Percentiles rank a stretch among this genome's conserved stretches.
Evolutionary conservation across 2,797 vertebrate species (phyloP).

Genomic region (Limosa lapponica): DNA sequence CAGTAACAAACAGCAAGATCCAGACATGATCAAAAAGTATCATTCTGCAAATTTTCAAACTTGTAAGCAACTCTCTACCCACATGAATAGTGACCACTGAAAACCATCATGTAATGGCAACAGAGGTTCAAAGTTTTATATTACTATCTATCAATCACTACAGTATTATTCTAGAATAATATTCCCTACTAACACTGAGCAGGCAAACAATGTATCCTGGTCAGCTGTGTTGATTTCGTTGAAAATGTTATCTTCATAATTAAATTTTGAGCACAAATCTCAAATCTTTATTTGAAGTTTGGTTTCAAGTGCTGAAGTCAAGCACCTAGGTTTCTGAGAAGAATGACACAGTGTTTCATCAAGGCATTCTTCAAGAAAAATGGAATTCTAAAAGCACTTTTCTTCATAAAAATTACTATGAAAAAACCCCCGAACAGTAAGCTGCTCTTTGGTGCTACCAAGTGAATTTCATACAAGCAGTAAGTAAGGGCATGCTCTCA

Average conservation of each 20-base stretch:
- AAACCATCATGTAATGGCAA: background rate
- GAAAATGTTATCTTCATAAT: background rate
- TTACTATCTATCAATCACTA: background rate
- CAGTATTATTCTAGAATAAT: background rate
- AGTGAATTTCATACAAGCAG: background rate
- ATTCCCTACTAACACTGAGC: background rate
- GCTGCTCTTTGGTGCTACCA: background rate
- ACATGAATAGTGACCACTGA: background rate
- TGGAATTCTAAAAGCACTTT: background rate
- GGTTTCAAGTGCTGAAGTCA: background rate
- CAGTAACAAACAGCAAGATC: background rate
- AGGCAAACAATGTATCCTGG: background rate
- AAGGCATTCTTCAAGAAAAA: background rate
- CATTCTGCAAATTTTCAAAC: background rate
- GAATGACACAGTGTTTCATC: background rate
- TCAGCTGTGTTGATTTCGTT: background rate
- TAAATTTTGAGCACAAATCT: background rate
- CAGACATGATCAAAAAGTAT: background rate
- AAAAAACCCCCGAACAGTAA: background rate
- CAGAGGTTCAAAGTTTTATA: background rate
- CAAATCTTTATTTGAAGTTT: background rate
- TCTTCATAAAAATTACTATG: background rate
- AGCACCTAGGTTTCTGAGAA: background rate
- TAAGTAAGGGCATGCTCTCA: background rate
- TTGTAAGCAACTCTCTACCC: background rate